These are phyloP conservation scores for Pseudochirops corinnae DNA, from an alignment of 2,797 vertebrate genomes.

Conservation along the genomic window DNA sequence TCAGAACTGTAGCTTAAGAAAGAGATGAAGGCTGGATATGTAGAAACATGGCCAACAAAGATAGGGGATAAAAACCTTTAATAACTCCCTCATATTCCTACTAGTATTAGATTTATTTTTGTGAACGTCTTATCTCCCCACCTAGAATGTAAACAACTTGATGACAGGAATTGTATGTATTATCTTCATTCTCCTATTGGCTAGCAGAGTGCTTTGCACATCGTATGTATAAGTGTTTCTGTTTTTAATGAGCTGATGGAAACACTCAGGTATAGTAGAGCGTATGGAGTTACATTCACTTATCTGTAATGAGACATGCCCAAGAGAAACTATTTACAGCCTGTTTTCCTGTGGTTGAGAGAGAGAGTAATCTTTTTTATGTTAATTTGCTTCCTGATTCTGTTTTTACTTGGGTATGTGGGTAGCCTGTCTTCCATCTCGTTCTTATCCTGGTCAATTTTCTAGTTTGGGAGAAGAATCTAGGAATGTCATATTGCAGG, in stretches of 20 bases:
- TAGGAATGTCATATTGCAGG: not conserved
- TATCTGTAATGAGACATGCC: not conserved
- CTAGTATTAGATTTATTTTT: not conserved
- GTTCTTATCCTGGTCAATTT: not conserved
- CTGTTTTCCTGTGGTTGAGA: not conserved
- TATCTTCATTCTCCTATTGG: not conserved
- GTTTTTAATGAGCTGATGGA: not conserved
- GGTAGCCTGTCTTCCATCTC: not conserved
- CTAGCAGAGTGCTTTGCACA: not conserved
- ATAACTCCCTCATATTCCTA: not conserved
- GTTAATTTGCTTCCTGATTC: not conserved
- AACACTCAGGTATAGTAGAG: not conserved
- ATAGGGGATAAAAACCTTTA: not conserved
- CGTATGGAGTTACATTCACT: not conserved
- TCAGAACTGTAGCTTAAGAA: not conserved
- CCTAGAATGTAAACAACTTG: not conserved
- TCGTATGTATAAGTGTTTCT: not conserved
- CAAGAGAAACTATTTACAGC: not conserved
- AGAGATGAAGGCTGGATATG: not conserved
- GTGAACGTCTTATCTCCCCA: not conserved
- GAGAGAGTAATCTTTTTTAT: not conserved
- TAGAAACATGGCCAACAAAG: not conserved
- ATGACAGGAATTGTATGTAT: not conserved
- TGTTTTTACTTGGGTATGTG: not conserved
- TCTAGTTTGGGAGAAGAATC: not conserved